Percentiles rank a stretch among this genome's conserved stretches.
phyloP scores from a whole-genome alignment of 1,140 invertebrate species.

The Polypedilum pembai region DNA sequence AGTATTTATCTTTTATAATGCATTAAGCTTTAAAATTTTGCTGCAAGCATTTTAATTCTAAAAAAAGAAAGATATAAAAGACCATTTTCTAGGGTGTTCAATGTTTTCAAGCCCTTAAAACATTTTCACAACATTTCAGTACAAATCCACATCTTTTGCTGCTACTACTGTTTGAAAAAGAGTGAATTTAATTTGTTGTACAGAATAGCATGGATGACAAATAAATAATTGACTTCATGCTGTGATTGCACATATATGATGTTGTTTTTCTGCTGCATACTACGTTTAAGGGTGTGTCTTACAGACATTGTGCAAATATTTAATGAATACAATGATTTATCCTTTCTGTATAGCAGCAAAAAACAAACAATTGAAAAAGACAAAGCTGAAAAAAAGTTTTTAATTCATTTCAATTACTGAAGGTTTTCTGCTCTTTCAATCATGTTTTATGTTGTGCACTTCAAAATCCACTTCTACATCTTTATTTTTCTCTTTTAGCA shows the following conservation, averaged over 20 bases:
- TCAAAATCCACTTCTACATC: neutral
- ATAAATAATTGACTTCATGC: slow-evolving; percentile 18
- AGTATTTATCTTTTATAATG: too few species aligned
- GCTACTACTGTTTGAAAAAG: neutral
- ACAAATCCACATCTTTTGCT: too few species aligned
- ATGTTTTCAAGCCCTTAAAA: too few species aligned
- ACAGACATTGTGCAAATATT: neutral
- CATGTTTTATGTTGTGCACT: neutral
- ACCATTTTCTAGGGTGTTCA: too few species aligned
- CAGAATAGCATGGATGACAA: neutral
- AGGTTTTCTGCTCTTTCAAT: neutral
- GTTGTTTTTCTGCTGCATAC: neutral
- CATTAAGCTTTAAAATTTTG: too few species aligned
- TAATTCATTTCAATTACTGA: neutral
- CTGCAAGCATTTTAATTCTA: too few species aligned
- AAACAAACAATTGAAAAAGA: neutral
- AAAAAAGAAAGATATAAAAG: too few species aligned
- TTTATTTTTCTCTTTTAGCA: neutral
- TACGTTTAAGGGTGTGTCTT: neutral
- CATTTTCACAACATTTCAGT: too few species aligned
- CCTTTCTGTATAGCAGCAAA: neutral
- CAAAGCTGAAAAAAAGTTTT: neutral
- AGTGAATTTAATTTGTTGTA: slow-evolving; percentile 6
- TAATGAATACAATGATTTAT: neutral
- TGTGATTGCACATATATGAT: slow-evolving; percentile 16